Conservation (phyloP, 2,797 vertebrate species). For the Sardinella longiceps region DNA sequence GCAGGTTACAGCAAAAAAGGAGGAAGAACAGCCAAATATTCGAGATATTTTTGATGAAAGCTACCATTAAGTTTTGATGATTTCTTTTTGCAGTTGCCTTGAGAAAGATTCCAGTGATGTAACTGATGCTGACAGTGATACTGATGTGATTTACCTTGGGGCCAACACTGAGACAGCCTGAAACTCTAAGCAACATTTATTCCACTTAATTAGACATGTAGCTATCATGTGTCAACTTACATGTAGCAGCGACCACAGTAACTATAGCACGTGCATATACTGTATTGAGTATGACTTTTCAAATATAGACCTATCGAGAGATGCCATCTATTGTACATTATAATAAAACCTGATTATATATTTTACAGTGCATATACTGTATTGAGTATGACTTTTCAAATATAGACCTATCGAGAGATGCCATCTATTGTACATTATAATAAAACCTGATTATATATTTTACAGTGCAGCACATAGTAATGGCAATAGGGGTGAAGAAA, state of each 20-base stretch:
- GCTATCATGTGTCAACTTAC: background rate
- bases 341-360: no score
- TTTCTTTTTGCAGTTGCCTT: background rate
- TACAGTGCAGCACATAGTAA: no score
- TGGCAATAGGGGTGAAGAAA: background rate
- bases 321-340: background rate
- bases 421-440: no score
- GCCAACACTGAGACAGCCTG: background rate
- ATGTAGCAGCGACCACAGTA: background rate
- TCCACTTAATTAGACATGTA: background rate
- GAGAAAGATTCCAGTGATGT: background rate
- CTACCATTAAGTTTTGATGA: background rate
- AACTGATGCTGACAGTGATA: background rate
- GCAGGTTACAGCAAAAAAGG: background rate
- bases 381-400: no score
- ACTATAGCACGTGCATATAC: background rate
- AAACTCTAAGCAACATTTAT: conserved; percentile 14
- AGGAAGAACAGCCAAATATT: background rate
- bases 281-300: background rate
- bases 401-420: no score
- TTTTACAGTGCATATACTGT: no score
- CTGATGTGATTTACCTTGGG: background rate
- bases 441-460: no score
- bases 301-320: background rate
- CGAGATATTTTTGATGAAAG: background rate